phyloP scores from a whole-genome alignment of 2,797 vertebrate genomes.

The Argyrosomus regius region DNA sequence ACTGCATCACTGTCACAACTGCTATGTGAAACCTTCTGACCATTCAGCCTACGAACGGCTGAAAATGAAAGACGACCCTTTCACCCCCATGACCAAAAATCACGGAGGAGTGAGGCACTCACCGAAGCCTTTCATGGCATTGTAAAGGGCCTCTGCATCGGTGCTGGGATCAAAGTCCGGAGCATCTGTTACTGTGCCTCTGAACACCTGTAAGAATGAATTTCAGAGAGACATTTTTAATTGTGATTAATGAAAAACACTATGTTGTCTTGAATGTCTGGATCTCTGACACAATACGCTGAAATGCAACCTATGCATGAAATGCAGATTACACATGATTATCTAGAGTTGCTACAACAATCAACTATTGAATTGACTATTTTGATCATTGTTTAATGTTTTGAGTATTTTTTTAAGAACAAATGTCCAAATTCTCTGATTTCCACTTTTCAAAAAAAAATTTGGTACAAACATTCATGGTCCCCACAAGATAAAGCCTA shows the following conservation, averaged over 20 bases:
- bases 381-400: too few relatives aligned
- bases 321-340: too few relatives aligned
- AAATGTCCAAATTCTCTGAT: too few relatives aligned
- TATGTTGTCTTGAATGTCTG: neutral
- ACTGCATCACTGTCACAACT: neutral
- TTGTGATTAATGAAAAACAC: neutral
- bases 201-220: slow-evolving; percentile 85
- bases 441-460: neutral
- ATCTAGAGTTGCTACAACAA: too few relatives aligned
- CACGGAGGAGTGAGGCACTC: slow-evolving; percentile 58
- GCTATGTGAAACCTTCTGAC: neutral
- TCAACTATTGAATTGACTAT: too few relatives aligned
- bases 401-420: too few relatives aligned
- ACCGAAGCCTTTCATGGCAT: slow-evolving; percentile 98
- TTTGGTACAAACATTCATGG: neutral
- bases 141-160: slow-evolving; percentile 93
- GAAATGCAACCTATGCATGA: neutral
- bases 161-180: slow-evolving; percentile 87
- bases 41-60: neutral
- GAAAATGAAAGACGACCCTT: slow-evolving; percentile 21
- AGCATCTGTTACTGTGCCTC: slow-evolving; percentile 90
- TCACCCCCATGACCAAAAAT: neutral
- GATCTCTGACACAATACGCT: neutral
- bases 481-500: neutral
- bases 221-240: neutral